Base-by-base conservation (phyloP, 2,888 invertebrate genomes). In the Parnassius orleans region DNA sequence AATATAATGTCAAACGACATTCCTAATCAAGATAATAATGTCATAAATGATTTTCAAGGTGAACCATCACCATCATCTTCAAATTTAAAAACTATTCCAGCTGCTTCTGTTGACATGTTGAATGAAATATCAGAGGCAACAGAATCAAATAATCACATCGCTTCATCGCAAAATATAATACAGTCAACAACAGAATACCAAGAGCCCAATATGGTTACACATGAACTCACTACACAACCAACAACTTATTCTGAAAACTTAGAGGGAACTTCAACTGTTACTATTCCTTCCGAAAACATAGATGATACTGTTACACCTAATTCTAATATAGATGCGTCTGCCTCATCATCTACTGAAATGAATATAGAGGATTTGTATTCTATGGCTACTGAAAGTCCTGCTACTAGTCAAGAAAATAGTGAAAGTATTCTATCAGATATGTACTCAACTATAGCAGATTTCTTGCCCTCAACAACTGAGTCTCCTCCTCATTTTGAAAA, bases 391-490 rank as follows among this genome's bases (percentile, higher is more conserved):
- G 78, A 79, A 66, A 57, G 65, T 44, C 59, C 68, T 33, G 43
- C 53, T 33, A 46, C 54, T 15, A 58, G 44, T 57, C 61, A 71
- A 58, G 73, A 78, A 55, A 78, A 77, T 54, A 75, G 68, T 24
- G 74, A 78, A 65, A 72, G 84, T 44, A 74, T 89, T 53, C 70
- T 90, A 9, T 83, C 87, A 61, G 79, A 72, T 57, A 75, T 90
- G 65, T 87, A 83, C 64, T 74, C 87, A 50, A 83, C 82, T 47
- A 69, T 91, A 67, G 77, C 83, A n/a, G 81, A 82, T 56, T 77
- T 90, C n/a, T 84, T 80, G 79, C 80, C 86, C 2, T 74, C 84
- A 2, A 72, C 82, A 51, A 81, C 83, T 2, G 85, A 86, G 61
- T 54, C 75, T 47, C 83, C 85, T n/a, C 65, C 72, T 10, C 64